These are phyloP conservation scores for Thomomys bottae DNA, from an alignment of 2,113 vertebrate genomes.

Conservation along the genomic window DNA sequence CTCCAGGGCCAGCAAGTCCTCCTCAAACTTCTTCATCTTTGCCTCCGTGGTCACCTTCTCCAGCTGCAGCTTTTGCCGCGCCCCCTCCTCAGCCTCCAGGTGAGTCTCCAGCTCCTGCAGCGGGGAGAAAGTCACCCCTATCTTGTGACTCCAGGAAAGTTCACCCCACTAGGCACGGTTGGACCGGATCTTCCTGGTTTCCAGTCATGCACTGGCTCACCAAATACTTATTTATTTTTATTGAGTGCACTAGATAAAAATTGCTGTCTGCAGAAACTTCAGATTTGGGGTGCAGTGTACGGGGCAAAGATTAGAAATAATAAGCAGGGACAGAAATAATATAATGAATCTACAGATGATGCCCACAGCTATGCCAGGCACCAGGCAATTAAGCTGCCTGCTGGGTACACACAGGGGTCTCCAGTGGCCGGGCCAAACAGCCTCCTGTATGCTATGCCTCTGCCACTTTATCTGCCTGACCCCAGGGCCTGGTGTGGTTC, in stretches of 20 bases:
- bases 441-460: too few relatives aligned
- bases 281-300: rapidly evolving
- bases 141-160: too few relatives aligned
- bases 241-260: not conserved
- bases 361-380: too few relatives aligned
- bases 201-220: not conserved
- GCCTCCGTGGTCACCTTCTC: constrained; percentile 93
- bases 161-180: rapidly evolving
- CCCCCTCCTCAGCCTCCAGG: constrained; percentile 92
- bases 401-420: too few relatives aligned
- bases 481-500: too few relatives aligned
- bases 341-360: too few relatives aligned
- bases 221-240: not conserved
- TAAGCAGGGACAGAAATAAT: too few relatives aligned
- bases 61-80: constrained; percentile 92
- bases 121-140: not conserved
- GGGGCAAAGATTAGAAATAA: not conserved
- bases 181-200: not conserved
- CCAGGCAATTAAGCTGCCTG: too few relatives aligned
- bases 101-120: constrained; percentile 92
- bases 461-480: too few relatives aligned
- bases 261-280: not conserved
- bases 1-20: constrained; percentile 86
- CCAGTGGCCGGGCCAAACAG: too few relatives aligned
- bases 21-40: constrained; percentile 91